phyloP scores from a whole-genome alignment of 1,140 invertebrate species.

The Probaryconus sp. region DNA sequence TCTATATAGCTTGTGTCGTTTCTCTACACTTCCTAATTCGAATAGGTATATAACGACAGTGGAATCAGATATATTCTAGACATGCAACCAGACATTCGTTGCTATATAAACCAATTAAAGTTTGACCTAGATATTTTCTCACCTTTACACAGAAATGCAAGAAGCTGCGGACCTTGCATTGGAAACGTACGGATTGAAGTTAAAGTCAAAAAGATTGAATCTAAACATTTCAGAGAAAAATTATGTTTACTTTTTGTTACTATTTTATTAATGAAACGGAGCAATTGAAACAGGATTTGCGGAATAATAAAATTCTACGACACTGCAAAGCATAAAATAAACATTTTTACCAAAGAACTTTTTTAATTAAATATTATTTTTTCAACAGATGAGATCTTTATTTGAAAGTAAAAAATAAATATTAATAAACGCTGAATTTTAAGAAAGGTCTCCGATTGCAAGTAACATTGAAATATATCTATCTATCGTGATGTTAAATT shows the following conservation, averaged over 20 bases:
- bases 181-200: constrained; percentile 28
- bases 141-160: constrained; percentile 38
- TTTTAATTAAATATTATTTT: no score
- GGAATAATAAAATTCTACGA: constrained; percentile 1
- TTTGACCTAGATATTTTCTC: constrained; percentile 58
- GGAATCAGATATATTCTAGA: constrained; percentile 52
- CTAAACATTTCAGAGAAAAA: constrained; percentile 16
- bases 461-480: no score
- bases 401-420: no score
- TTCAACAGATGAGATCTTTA: no score
- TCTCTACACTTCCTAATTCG: constrained; percentile 47
- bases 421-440: no score
- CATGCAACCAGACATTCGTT: constrained; percentile 43
- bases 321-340: no score
- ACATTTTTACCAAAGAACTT: no score
- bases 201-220: constrained; percentile 42
- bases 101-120: constrained; percentile 58
- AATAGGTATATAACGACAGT: constrained; percentile 54
- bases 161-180: constrained; percentile 29
- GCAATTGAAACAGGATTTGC: constrained; percentile 21
- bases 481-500: no score
- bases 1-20: constrained; percentile 38
- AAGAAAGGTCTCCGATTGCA: no score
- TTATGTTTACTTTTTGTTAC: constrained; percentile 33
- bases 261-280: constrained; percentile 30